Evolutionary conservation across 2,888 invertebrate genomes (phyloP), one percentile per base, ranked within the genome.

Genomic region (Dynastes grantii): DNA sequence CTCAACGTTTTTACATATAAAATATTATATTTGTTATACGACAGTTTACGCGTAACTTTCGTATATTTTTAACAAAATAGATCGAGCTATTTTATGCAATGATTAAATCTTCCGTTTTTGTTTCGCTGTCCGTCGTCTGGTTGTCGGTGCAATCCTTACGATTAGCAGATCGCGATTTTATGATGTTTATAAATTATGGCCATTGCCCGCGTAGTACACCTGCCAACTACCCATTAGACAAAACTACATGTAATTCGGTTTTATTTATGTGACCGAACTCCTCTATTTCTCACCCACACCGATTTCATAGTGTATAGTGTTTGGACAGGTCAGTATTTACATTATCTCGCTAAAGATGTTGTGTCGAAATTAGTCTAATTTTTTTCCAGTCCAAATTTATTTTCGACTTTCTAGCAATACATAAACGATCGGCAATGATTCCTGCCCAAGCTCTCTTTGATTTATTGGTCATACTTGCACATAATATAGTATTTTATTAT

Each of bases 101-200:
- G 73, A 75, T 45, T 75, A 75, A 75, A 75, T 75, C 73, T 75
- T 61, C 61, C 61, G 61, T 61, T 75, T 75, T 29, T 55, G 73
- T 61, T 40, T 49, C 40, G 73, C n/a, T 27, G 45, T 49, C 45
- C 61, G 29, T 49, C 45, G 27, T 61, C 45, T 49, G 40, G 73
- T 75, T 37, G 71, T 16, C 61, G 73, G 45, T 75, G 73, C 73
- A 75, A 61, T 75, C 58, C 61, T 32, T 75, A 61, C 73, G 73
- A 75, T 75, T 75, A 75, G 61, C 61, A 75, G 73, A 75, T 75
- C 73, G 73, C 73, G 73, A 75, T 75, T 75, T 75, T 75, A 75
- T 75, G 73, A 75, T 75, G 73, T 75, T 75, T 75, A 75, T 75
- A 75, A 75, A 75, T 75, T 75, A 75, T 75, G 73, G 73, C 73